phyloP scores from a whole-genome alignment of 2,113 vertebrate genomes.

The Nansenia antarctica region DNA sequence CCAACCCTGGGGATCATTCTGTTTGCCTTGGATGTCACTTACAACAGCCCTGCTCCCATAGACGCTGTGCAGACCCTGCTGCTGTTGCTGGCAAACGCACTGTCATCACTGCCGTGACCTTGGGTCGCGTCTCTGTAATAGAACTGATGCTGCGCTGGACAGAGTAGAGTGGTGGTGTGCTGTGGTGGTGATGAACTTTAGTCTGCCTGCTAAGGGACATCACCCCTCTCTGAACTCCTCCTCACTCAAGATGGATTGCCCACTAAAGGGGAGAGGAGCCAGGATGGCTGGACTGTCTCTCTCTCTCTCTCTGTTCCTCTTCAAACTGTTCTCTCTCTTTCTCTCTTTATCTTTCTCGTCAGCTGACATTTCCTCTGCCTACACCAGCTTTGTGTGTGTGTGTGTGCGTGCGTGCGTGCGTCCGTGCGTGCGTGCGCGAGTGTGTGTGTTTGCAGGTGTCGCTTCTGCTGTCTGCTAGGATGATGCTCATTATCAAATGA shows the following conservation, averaged over 20 bases:
- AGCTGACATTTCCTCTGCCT: too few species aligned
- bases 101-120: not conserved
- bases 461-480: too few species aligned
- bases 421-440: not conserved
- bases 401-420: not conserved
- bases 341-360: not conserved
- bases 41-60: not conserved
- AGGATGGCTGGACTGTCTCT: not conserved
- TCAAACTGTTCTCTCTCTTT: not conserved
- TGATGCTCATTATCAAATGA: too few species aligned
- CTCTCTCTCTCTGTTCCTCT: not conserved
- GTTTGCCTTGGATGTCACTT: conserved; percentile 16
- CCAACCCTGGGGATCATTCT: conserved; percentile 8
- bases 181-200: too few species aligned
- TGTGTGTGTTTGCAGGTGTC: not conserved
- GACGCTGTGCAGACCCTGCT: conserved; percentile 23
- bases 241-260: not conserved
- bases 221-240: conserved; percentile 22
- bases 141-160: not conserved
- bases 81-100: conserved; percentile 13
- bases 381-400: not conserved
- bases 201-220: too few species aligned
- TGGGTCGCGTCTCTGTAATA: too few species aligned
- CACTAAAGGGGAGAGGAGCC: not conserved
- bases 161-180: not conserved